Evolutionary conservation across 2,797 vertebrate genomes (phyloP), one percentile per base, ranked within the genome.

Genomic region (Apogon talboti): DNA sequence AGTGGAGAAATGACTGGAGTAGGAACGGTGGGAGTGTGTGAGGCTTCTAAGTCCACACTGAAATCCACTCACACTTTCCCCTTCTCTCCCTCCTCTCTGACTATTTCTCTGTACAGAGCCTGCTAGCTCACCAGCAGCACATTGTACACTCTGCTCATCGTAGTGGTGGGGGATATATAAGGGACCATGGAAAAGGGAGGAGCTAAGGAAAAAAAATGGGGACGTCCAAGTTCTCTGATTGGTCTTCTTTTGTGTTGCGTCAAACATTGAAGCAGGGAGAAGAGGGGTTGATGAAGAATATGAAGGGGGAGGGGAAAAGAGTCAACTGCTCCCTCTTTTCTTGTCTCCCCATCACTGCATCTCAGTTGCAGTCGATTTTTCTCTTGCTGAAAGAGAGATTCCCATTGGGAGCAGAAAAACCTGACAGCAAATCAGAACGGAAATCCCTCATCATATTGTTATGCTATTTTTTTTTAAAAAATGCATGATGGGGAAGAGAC

Each of bases 161-260:
- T 78, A 66, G 85, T 76, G 81, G 68, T 50, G 56, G 63, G 74
- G 71, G 82, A 87, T 91, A 92, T 94, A 91, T 93, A 92, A 86
- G 76, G 72, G 62, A 62, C 43, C 59, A 47, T 62, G 67, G 72
- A 60, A 68, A 71, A 63, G 75, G 89, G 92, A 62, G 93, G 92
- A 76, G 88, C 82, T 19, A 50, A 60, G 59, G 67, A 61, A 28
- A 65, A 71, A 80, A 78, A 83, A 71, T 37, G 49, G 78, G 85
- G 81, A 84, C 46, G 90, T 84, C 83, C 60, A 11, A 60, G 71
- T 0, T 9, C 37, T 54, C 24, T 11, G 68, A 94, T 93, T 94
- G 89, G 94, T 59, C 78, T 24, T 48, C 60, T 60, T 68, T 13
- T 45, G 57, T 52, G 71, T 92, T 92, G 93, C 83, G 89, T 91